phyloP scores from a whole-genome alignment of 2,888 invertebrate species.

The Tridacna gigas region DNA sequence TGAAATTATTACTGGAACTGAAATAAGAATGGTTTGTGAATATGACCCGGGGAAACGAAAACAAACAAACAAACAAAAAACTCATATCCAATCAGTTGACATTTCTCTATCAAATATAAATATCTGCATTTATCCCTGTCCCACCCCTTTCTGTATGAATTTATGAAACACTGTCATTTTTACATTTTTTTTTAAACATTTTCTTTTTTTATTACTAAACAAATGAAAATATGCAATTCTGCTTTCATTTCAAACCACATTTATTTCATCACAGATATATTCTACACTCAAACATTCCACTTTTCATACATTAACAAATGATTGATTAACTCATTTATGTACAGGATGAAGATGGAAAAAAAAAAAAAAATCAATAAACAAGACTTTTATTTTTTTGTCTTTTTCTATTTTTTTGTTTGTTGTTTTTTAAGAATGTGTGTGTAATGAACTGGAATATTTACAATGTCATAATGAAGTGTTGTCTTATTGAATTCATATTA shows the following conservation, averaged over 20 bases:
- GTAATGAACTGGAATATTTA: slow-evolving; percentile 51
- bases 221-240: slow-evolving; percentile 64
- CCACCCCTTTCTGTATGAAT: too few relatives aligned
- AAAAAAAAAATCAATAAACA: background rate
- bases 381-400: slow-evolving; percentile 10
- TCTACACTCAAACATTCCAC: background rate
- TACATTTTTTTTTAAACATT: slow-evolving; percentile 8
- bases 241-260: slow-evolving; percentile 25
- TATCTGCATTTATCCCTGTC: background rate
- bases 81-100: background rate
- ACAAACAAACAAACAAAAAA: too few relatives aligned
- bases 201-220: slow-evolving; percentile 4
- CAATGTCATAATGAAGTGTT: slow-evolving; percentile 41
- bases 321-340: slow-evolving; percentile 21
- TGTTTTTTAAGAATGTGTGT: slow-evolving; percentile 24
- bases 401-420: slow-evolving; percentile 2
- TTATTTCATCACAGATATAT: slow-evolving; percentile 12
- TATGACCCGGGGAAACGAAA: too few relatives aligned
- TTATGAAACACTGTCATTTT: background rate
- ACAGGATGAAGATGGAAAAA: slow-evolving; percentile 18
- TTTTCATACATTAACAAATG: slow-evolving; percentile 12
- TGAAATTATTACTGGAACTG: too few relatives aligned
- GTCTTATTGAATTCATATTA: slow-evolving; percentile 1
- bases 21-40: too few relatives aligned
- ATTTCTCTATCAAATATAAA: background rate